phyloP scores from a whole-genome alignment of 2,113 vertebrate species.

The Corvus moneduloides region DNA sequence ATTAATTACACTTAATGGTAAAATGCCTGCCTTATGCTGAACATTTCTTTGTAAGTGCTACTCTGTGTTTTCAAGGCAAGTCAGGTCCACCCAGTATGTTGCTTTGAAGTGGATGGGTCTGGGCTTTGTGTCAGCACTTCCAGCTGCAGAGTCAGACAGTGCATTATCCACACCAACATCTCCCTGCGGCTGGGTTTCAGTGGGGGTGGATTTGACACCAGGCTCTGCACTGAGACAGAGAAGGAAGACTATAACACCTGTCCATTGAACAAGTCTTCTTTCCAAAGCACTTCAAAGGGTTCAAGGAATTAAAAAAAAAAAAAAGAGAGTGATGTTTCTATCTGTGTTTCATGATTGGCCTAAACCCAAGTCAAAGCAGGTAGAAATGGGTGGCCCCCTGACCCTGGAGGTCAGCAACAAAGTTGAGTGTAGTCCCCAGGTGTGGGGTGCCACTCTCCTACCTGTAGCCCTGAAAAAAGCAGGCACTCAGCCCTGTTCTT shows the following conservation, averaged over 20 bases:
- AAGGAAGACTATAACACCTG: neutral
- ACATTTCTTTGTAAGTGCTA: neutral
- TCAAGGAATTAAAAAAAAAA: neutral
- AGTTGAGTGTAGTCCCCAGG: neutral
- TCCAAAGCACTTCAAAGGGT: neutral
- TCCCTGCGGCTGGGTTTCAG: neutral
- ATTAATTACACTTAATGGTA: neutral
- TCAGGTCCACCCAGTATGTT: neutral
- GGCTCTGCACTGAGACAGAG: neutral
- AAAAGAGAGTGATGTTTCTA: neutral
- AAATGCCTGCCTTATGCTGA: neutral
- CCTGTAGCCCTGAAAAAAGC: neutral
- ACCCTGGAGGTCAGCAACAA: neutral
- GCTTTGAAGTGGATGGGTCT: neutral
- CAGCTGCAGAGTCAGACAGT: fast-evolving
- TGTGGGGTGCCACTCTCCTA: neutral
- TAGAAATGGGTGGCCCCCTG: neutral
- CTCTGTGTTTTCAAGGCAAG: neutral
- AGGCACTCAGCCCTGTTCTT: neutral
- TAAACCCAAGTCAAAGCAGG: neutral
- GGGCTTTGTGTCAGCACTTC: neutral
- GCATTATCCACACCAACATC: neutral
- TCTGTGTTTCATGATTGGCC: neutral
- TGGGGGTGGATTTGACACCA: neutral
- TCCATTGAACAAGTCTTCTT: neutral